Base-by-base conservation (phyloP, 2,113 vertebrate species). In the Caranx ignobilis region DNA sequence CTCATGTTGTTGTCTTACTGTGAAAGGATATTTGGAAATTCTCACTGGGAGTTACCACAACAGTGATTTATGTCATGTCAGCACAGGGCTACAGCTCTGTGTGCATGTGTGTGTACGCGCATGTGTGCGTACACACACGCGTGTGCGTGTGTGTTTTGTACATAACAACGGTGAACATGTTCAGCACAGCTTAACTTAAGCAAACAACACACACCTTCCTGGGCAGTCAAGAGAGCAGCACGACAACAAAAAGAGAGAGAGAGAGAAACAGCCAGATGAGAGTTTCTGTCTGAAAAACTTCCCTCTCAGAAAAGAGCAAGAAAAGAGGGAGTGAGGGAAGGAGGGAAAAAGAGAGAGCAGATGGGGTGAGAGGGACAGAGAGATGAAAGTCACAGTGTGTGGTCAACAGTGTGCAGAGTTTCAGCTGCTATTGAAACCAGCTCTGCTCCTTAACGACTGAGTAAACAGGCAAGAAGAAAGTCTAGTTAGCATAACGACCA, bases 181-280 rank as follows among this genome's bases (percentile, higher is more conserved):
- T 87, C 83, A 63, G 77, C 74, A 39, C 66, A 68, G 89, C 89
- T 88, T 83, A 86, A 88, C 86, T 87, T 90, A 81, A 89, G 87
- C 91, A 94, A 94, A 93, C 91, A 94, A 48, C 81, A 79, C 90
- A 92, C 92, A 88, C 91, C 91, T 92, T 90, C 86, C 87, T 91
- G 87, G 72, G 87, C 89, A 92, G 90, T 87, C 86, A 90, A 93
- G 88, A 93, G 91, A 82, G 89, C 88, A 88, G 86, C 26, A 26
- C 26, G 26, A 26, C 26, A 26, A 91, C 41, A 82, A 26, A 73
- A 71, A 72, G 75, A 75, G 65, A 56, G 59, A n/a, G 47, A 56
- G 11, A 54, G 45, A 6, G 72, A 71, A 87, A 74, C 71, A 79
- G 61, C 32, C 59, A 19, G 57, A 67, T 0, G 39, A 52, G 69